Conservation (phyloP, 1,140 invertebrate species). For the Myzus persicae region DNA sequence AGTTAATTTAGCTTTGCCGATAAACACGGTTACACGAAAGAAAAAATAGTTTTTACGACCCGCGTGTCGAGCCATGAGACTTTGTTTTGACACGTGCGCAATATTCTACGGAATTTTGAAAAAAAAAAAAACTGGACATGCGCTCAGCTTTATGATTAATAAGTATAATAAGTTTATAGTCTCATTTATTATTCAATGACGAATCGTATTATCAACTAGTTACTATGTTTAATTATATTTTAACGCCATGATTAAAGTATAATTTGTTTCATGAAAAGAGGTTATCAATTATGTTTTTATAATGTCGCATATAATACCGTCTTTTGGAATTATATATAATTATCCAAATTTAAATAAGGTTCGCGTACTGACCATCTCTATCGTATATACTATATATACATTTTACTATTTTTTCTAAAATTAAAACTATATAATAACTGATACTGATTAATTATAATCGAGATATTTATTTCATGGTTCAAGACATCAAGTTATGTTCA, state of each 20-base stretch:
- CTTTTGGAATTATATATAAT: background rate
- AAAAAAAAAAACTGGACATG: background rate
- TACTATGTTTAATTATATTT: background rate
- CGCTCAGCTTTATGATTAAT: background rate
- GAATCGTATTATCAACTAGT: background rate
- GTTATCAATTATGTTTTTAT: background rate
- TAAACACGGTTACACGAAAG: too few species aligned
- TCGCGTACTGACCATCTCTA: background rate
- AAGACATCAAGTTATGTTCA: too few species aligned
- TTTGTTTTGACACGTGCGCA: too few species aligned
- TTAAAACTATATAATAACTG: background rate
- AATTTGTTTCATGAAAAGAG: background rate
- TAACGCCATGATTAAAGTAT: background rate
- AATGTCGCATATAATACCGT: background rate
- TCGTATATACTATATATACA: background rate
- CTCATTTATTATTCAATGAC: background rate
- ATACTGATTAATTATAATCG: background rate
- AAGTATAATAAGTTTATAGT: background rate
- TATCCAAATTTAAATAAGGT: background rate
- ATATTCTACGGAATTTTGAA: background rate
- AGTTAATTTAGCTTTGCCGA: too few species aligned
- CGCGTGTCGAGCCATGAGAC: too few species aligned
- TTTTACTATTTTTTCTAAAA: background rate
- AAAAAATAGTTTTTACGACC: too few species aligned
- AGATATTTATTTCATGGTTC: background rate